Evolutionary conservation across 2,797 vertebrate genomes (phyloP).

Genomic region (Eleutherodactylus coqui): DNA sequence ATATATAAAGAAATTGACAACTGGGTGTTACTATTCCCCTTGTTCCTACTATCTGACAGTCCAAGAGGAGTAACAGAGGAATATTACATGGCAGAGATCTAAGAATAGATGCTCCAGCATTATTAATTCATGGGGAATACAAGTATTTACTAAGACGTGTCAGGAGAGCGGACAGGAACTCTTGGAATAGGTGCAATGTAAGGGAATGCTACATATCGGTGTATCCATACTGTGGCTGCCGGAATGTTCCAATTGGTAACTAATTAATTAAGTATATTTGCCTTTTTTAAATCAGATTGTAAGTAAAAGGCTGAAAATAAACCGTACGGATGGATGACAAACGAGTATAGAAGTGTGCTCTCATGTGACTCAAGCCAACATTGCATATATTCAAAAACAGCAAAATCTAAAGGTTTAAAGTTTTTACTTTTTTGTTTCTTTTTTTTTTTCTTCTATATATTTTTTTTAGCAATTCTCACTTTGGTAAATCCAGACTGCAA

Average conservation of each 20-base stretch:
- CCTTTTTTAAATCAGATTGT: not conserved
- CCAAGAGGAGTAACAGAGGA: too few species aligned
- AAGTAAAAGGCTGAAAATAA: not conserved
- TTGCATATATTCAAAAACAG: constrained; percentile 60
- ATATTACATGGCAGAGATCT: too few species aligned
- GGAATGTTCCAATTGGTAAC: not conserved
- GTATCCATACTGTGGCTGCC: not conserved
- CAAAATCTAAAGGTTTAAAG: not conserved
- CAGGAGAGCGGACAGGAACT: too few species aligned
- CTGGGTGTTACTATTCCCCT: too few species aligned
- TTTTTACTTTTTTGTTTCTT: not conserved
- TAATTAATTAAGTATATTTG: too few species aligned
- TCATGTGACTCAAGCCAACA: not conserved
- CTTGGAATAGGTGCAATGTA: not conserved
- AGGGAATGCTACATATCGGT: too few species aligned
- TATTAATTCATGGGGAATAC: too few species aligned
- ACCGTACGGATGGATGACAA: not conserved
- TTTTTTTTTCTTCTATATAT: not conserved
- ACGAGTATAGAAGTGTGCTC: not conserved
- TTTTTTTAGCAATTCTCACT: constrained; percentile 21
- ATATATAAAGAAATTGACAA: too few species aligned
- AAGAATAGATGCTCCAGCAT: too few species aligned
- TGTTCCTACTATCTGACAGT: too few species aligned
- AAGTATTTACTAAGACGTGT: too few species aligned
- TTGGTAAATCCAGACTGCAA: constrained; percentile 22